Base-by-base conservation (phyloP, 2,888 invertebrate species). In the Mamestra brassicae region DNA sequence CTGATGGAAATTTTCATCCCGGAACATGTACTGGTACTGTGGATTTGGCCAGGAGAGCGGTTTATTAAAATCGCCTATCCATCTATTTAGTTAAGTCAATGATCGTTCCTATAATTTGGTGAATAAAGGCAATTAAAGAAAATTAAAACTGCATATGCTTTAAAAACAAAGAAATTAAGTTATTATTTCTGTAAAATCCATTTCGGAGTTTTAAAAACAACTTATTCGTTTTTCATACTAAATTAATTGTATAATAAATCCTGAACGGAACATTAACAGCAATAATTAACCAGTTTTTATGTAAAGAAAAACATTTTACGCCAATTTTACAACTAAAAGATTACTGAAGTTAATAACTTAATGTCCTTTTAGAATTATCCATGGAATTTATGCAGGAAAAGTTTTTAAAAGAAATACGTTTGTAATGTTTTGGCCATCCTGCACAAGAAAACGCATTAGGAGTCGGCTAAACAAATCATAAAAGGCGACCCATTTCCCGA, bases 401-500 rank as follows among this genome's bases (percentile, higher is more conserved):
- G 1, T 11, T 57, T 57, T 47, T 4, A 61, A 62, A 45, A 45
- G 3, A 8, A 17, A 38, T 17, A n/a, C 5, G n/a, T 54, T 54
- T 47, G 13, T 36, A 4, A 8, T 17, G 17, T 15, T 58, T 61
- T 36, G 7, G 26, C 34, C n/a, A 55, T 34, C 66, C 34, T 47
- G 2, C 57, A 11, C 15, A n/a, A 36, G 52, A 42, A 77, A 50
- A 62, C 45, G 34, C 52, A 66, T 60, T 47, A 63, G 57, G 26
- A 60, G 34, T 11, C 65, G 42, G 26, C 50, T 62, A 76, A 76
- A 82, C 76, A 81, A 70, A 76, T 75, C 62, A 63, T 77, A 67
- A 80, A 83, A 81, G 36, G 55, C 52, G 82, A 74, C 76, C 84
- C 64, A 87, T 80, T 75, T 85, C 71, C 66, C 62, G 70, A 86